Evolutionary conservation across 37 sponge, comb jelly and placozoan species (phyloP).

Genomic region (Diacarnus erythraeanus): DNA sequence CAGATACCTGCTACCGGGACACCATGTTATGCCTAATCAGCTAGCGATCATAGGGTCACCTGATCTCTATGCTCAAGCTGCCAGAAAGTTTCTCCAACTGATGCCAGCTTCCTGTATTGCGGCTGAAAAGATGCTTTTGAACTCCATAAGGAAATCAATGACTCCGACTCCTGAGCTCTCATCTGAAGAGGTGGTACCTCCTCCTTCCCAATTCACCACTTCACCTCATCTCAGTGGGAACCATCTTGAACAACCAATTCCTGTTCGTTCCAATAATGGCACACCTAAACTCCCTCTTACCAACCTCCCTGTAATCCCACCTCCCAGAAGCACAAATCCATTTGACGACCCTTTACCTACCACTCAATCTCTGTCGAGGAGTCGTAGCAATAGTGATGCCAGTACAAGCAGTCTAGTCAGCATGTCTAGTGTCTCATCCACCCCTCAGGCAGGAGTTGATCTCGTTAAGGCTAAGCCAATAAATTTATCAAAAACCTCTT

Average conservation of each 20-base stretch:
- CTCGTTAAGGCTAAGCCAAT: background rate
- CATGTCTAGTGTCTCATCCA: constrained; percentile 24
- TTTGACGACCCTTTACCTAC: constrained; percentile 20
- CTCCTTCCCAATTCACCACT: constrained; percentile 3
- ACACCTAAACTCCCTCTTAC: constrained; percentile 23
- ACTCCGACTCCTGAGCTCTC: constrained; percentile 2
- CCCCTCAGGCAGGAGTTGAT: background rate
- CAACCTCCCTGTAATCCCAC: constrained; percentile 2
- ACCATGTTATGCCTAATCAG: constrained; percentile 61
- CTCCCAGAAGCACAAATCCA: constrained; percentile 24
- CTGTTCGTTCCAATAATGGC: background rate
- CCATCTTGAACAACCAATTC: constrained; percentile 7
- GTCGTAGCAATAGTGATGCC: constrained; percentile 50
- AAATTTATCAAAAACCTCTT: no score
- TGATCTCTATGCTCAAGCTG: constrained; percentile 61
- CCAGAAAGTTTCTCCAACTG: constrained; percentile 53
- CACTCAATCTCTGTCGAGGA: background rate
- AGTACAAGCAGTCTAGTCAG: constrained; percentile 44
- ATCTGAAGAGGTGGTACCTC: background rate
- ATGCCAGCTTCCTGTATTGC: constrained; percentile 47
- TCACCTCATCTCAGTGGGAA: background rate
- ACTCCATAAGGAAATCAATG: constrained; percentile 21
- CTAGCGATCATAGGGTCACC: constrained; percentile 35
- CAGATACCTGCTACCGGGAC: constrained; percentile 60
- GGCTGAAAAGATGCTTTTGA: constrained; percentile 67